Percentiles rank a stretch among this genome's conserved stretches.
Conservation (phyloP, 2,888 invertebrate species). For the Orgyia antiqua region DNA sequence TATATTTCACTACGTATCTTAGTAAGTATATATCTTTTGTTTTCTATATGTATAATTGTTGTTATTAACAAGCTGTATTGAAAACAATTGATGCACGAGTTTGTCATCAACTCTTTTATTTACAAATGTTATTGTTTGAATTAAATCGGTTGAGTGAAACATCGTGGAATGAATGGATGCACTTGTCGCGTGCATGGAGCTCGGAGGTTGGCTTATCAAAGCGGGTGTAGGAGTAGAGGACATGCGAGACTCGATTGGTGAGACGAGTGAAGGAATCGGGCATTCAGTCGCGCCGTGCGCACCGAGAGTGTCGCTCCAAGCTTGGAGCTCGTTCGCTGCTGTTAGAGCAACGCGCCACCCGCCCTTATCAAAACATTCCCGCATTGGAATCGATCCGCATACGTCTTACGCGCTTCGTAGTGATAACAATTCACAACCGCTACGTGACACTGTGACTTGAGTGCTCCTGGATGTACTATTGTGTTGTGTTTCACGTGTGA, state of each 20-base stretch:
- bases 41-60: too few species aligned
- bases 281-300: conserved; percentile 64
- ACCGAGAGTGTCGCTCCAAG: conserved; percentile 42
- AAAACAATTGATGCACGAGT: too few species aligned
- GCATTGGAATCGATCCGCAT: conserved; percentile 68
- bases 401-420: conserved; percentile 45
- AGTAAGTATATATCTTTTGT: too few species aligned
- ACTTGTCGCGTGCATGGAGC: conserved; percentile 43
- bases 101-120: too few species aligned
- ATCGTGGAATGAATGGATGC: conserved; percentile 54
- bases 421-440: conserved; percentile 48
- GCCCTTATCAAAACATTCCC: conserved; percentile 61
- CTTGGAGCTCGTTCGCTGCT: conserved; percentile 9
- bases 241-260: conserved; percentile 11
- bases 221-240: conserved; percentile 16
- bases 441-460: conserved; percentile 55
- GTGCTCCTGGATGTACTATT: conserved; percentile 38
- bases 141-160: conserved; percentile 31
- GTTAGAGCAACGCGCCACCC: conserved; percentile 23
- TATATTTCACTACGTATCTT: too few species aligned
- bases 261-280: conserved; percentile 14
- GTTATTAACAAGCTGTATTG: too few species aligned
- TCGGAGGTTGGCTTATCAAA: conserved; percentile 32
- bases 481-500: conserved; percentile 53
- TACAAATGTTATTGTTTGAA: conserved; percentile 34